phyloP scores from a whole-genome alignment of 2,888 invertebrate genomes.

The Encarsia formosa region DNA sequence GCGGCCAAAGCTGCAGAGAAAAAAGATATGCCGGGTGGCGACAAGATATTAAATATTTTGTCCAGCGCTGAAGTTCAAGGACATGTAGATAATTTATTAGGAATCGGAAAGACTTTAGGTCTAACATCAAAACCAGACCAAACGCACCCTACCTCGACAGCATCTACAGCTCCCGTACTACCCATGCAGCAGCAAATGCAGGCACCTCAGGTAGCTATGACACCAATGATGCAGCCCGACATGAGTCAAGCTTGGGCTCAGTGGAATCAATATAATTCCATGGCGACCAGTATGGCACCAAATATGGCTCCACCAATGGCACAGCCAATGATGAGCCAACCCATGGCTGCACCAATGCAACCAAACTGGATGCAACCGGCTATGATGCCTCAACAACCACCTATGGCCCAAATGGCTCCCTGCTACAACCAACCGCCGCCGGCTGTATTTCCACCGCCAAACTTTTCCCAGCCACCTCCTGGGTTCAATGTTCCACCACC shows the following conservation, averaged over 20 bases:
- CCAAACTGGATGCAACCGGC: neutral
- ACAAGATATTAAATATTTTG: conserved; percentile 46
- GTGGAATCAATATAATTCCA: conserved; percentile 44
- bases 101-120: conserved; percentile 48
- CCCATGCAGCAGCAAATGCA: conserved; percentile 19
- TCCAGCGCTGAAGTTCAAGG: conserved; percentile 48
- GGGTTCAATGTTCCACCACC: too few relatives aligned
- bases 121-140: conserved; percentile 41
- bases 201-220: conserved; percentile 28
- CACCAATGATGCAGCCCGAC: conserved; percentile 36
- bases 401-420: conserved; percentile 38
- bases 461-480: too few relatives aligned
- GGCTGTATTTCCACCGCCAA: conserved; percentile 23
- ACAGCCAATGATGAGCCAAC: neutral
- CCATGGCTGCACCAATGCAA: conserved; percentile 11
- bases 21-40: conserved; percentile 44
- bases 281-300: conserved; percentile 32
- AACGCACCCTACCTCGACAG: conserved; percentile 22
- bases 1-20: conserved; percentile 39
- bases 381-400: conserved; percentile 22
- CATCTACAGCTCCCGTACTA: conserved; percentile 19
- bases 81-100: conserved; percentile 46
- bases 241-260: conserved; percentile 43
- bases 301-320: conserved; percentile 27
- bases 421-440: conserved; percentile 36